phyloP scores from a whole-genome alignment of 2,888 invertebrate species.

The Lepeophtheirus nordmannii region DNA sequence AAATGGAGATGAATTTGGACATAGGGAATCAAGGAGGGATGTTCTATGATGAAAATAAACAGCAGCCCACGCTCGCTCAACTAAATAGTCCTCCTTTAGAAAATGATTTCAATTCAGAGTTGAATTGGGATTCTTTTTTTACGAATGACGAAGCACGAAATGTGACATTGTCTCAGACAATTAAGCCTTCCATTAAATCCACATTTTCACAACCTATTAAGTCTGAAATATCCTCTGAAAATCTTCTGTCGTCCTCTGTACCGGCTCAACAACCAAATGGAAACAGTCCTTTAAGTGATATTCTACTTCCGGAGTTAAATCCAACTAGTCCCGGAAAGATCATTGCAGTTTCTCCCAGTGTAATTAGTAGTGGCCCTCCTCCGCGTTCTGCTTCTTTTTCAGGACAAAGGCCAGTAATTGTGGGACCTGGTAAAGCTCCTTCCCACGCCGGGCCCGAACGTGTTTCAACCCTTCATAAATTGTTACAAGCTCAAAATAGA shows the following conservation, averaged over 20 bases:
- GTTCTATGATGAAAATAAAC: neutral
- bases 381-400: neutral
- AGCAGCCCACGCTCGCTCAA: constrained; percentile 10
- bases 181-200: constrained; percentile 2
- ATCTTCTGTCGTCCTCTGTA: constrained; percentile 16
- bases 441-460: constrained; percentile 16
- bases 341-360: constrained; percentile 1
- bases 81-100: constrained; percentile 13
- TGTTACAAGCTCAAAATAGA: constrained; percentile 4
- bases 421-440: constrained; percentile 1
- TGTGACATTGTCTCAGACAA: constrained; percentile 6
- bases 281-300: constrained; percentile 16
- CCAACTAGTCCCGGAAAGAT: neutral
- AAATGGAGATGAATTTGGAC: neutral
- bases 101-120: neutral
- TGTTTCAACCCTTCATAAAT: constrained; percentile 9
- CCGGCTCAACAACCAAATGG: neutral
- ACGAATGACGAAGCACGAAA: neutral
- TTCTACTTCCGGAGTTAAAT: neutral
- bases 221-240: neutral
- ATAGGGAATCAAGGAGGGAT: neutral
- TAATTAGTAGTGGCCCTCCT: neutral
- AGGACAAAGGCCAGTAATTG: neutral
- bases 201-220: neutral
- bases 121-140: constrained; percentile 5